Base-by-base conservation (phyloP, 2,888 invertebrate genomes). In the Monochamus alternatus region DNA sequence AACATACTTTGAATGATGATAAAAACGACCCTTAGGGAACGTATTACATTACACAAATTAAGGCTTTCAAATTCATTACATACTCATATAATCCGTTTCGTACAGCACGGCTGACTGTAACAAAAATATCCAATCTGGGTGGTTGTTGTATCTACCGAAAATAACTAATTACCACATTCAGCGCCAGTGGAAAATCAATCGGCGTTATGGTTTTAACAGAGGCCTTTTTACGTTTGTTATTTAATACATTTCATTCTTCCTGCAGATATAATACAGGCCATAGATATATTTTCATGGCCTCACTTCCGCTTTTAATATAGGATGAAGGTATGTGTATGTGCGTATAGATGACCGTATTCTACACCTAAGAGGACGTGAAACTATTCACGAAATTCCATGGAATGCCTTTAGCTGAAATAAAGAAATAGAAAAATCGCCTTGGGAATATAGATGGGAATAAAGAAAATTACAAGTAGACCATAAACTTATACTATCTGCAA, bases 341-440 rank as follows among this genome's bases (percentile, higher is more conserved):
- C 69, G 60, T 69, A 60, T 69, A 69, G 69, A 69, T 69, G 69
- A 22, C 31, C 69, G 60, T 44, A 69, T 69, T 69, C 60, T 60
- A 60, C 68, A 68, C 69, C 69, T 69, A 69, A 60, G 47, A 47
- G 60, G 30, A 22, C 69, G 69, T 69, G 69, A 47, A 55, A 60
- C 60, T 69, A 69, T 69, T 69, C 69, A 47, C 60, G 60, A 69
- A 69, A 60, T 69, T 47, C 69, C 60, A 69, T 69, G 8, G 51
- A 47, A 43, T 51, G 55, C 60, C 69, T 60, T n/a, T 44, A 38
- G 47, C 31, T 14, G 47, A 31, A 43, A 69, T 69, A 69, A 69
- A 51, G 55, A 59, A 68, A 69, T 60, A 69, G 60, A 69, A 38
- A 60, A 69, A 51, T 44, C 60, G 58, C 69, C 60, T 44, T 59